These are phyloP conservation scores for Microplitis mediator DNA, from an alignment of 1,140 invertebrate genomes.

Conservation along the genomic window DNA sequence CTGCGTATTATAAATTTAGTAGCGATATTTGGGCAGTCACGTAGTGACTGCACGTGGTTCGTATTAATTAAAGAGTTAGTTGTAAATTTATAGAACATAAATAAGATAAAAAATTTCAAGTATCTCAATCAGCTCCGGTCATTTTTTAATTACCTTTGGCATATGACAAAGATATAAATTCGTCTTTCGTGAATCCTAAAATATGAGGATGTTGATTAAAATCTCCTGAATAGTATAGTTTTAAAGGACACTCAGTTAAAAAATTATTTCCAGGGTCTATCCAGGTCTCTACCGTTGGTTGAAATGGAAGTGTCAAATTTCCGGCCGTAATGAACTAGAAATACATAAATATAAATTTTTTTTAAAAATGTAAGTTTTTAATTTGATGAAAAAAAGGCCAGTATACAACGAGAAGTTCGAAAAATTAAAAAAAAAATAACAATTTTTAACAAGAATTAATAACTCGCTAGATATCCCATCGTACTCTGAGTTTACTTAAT, in stretches of 20 bases:
- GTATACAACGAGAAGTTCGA: neutral
- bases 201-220: slow-evolving; percentile 63
- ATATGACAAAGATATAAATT: slow-evolving; percentile 59
- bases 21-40: too few species aligned
- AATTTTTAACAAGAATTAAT: too few species aligned
- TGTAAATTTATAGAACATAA: neutral
- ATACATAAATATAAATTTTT: too few species aligned
- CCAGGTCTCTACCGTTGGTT: slow-evolving; percentile 53
- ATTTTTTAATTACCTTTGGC: slow-evolving; percentile 53
- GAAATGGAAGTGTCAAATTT: slow-evolving; percentile 42
- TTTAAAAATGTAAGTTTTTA: too few species aligned
- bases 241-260: slow-evolving; percentile 62
- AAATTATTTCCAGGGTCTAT: slow-evolving; percentile 41
- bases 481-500: too few species aligned
- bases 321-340: neutral
- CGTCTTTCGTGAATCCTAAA: slow-evolving; percentile 65
- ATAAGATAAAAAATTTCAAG: too few species aligned
- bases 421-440: too few species aligned
- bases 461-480: too few species aligned
- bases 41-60: too few species aligned
- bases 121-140: neutral
- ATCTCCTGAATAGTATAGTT: slow-evolving; percentile 59
- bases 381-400: too few species aligned
- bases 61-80: too few species aligned
- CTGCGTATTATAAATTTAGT: too few species aligned